Conservation (phyloP, 1,140 invertebrate genomes). For the Drosophila mauritiana region DNA sequence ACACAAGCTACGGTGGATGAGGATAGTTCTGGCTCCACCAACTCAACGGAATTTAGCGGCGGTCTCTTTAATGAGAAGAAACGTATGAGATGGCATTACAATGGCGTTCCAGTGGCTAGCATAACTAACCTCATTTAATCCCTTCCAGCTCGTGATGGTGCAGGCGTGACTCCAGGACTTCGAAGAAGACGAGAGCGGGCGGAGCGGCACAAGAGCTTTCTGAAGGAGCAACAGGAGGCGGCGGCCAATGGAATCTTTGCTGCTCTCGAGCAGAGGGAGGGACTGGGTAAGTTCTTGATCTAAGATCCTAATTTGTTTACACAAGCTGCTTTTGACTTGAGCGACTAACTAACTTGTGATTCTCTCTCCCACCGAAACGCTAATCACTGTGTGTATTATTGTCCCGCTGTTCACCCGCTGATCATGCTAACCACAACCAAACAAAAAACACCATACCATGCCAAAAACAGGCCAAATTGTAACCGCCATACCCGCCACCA, state of each 20-base stretch:
- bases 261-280: constrained; percentile 85
- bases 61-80: constrained; percentile 78
- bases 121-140: background rate
- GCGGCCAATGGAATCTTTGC: constrained; percentile 86
- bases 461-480: constrained; percentile 77
- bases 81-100: constrained; percentile 40
- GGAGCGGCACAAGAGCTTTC: constrained; percentile 91
- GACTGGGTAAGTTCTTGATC: constrained; percentile 72
- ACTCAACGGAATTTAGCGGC: constrained; percentile 76
- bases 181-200: constrained; percentile 90
- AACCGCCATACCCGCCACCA: constrained; percentile 80
- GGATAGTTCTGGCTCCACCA: constrained; percentile 84
- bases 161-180: constrained; percentile 91
- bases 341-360: constrained; percentile 64
- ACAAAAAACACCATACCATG: constrained; percentile 22
- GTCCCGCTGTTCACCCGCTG: constrained; percentile 70
- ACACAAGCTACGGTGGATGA: constrained; percentile 79
- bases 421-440: constrained; percentile 66
- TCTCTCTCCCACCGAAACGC: constrained; percentile 64
- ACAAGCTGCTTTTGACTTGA: constrained; percentile 51
- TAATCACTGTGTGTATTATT: constrained; percentile 60
- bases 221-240: constrained; percentile 91
- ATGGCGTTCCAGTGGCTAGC: too few relatives aligned
- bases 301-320: background rate
- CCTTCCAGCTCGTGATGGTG: constrained; percentile 63